Evolutionary conservation across 37 sponge, comb jelly and placozoan genomes (phyloP), one percentile per base, ranked within the genome.

Genomic region (Bolinopsis microptera): DNA sequence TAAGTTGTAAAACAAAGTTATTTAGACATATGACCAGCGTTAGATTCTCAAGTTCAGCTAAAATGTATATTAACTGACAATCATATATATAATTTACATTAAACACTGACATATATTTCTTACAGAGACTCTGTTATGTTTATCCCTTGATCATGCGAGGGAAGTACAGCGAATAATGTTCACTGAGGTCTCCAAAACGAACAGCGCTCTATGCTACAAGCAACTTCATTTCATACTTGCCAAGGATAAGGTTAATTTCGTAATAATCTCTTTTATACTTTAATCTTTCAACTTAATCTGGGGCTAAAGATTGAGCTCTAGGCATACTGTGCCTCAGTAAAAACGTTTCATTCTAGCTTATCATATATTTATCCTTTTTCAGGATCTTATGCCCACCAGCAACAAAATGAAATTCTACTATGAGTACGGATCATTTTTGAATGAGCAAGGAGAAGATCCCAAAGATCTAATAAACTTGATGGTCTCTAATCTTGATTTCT

Each of bases 341-440:
- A n/a, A n/a, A n/a, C n/a, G n/a, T n/a, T n/a, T n/a, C n/a, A n/a
- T n/a, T n/a, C n/a, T n/a, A n/a, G n/a, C n/a, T n/a, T n/a, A n/a
- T n/a, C n/a, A n/a, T n/a, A n/a, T n/a, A n/a, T n/a, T n/a, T n/a
- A n/a, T n/a, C n/a, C n/a, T n/a, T n/a, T n/a, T n/a, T n/a, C 74
- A 72, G 74, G 74, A 72, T 30, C 74, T 72, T 8, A 5, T 72
- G 18, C 31, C 31, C 2, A 28, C 74, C 18, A 3, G 18, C 18
- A n/a, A 21, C 74, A 72, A 72, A 72, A 30, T 72, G 74, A 30
- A 5, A 72, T 72, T 72, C 74, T 72, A 72, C 74, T 72, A 72
- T 28, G 31, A 72, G 30, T 72, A 72, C 18, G 74, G 30, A 8
- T 23, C 3, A n/a, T 72, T n/a, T n/a, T n/a, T 72, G 2, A 72